Base-by-base conservation (phyloP, 2,113 vertebrate species). In the Miniopterus natalensis region DNA sequence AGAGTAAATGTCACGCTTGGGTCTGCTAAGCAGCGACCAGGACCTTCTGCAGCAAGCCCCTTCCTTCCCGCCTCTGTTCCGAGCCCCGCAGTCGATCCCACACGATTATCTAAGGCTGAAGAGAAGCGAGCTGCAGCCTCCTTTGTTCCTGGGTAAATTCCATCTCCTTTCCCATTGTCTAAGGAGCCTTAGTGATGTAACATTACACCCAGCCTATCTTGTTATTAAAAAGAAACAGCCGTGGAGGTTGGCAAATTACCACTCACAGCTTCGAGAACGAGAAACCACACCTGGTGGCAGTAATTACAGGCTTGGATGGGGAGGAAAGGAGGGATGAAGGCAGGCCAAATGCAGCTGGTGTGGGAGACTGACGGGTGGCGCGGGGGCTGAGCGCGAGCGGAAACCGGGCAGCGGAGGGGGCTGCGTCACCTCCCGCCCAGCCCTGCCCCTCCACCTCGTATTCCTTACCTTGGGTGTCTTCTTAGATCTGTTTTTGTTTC, bases 151-250 rank as follows among this genome's bases (percentile, higher is more conserved):
- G 17, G 68, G 78, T 77, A 92, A 98, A 98, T 98, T 98, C 97
- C 94, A 97, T 98, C 98, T 98, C 98, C 98, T 97, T 98, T 96
- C 74, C 92, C 94, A 97, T 97, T 98, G 98, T 98, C 95, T 97
- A 2, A 0, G 3, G 73, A 86, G 63, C 57, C 95, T 77, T 53
- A 89, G 47, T 68, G 36, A 10, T 11, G 97, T 92, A 97, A 98
- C 5, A 0, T 51, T 89, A 94, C 94, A 96, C 96, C 85, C 70
- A 74, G 96, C 95, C 23, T 23, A 51, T 96, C 92, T 79, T 95
- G 88, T 88, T 53, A 27, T 51, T 29, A 97, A 97, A 98, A 98
- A 97, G 98, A 91, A 95, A 17, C 95, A 57, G 86, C 45, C 2
- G 84, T 29, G 92, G 88, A 95, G 96, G 95, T 92, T 90, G 96